Base-by-base conservation (phyloP, 2,888 invertebrate genomes). In the Sericinus montela region DNA sequence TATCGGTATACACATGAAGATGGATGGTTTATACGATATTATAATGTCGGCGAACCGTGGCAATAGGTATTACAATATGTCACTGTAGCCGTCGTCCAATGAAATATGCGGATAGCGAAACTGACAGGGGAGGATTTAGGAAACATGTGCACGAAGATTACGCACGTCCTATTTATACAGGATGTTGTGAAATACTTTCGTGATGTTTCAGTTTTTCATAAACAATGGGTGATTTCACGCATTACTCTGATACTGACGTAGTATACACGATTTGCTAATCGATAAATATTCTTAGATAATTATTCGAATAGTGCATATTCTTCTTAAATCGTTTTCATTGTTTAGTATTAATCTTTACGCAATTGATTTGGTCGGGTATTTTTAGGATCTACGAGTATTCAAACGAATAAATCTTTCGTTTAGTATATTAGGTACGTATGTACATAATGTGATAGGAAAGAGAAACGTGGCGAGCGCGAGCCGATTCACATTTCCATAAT, bases 401-500 rank as follows among this genome's bases (percentile, higher is more conserved):
- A 28, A 35, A 16, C 16, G 7, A 0, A 51, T 40, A 34, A 16
- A 11, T 14, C 42, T 42, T 44, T 35, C 34, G 48, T 44, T 39
- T 15, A 13, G 25, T 40, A 37, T 29, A 40, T 40, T 5, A 23
- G 35, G 34, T 30, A 38, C 35, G 29, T 29, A 37, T 25, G 19
- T 19, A 19, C 19, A 19, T 19, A 3, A 19, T 19, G 40, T 28
- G 42, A 42, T 39, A 25, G 32, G 45, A 43, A 53, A 52, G 46
- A 29, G 44, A 29, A 36, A 42, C 46, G 42, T 10, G 39, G 42
- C 46, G 45, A 19, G 50, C 37, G 45, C 43, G 52, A 40, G 36
- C 38, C 66, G 52, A 42, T 36, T 34, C 66, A 58, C 68, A 82
- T 83, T 83, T 75, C 74, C 83, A 82, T 83, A 83, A 83, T 80